Conservation (phyloP, 1,140 invertebrate species). For the Atta cephalotes region DNA sequence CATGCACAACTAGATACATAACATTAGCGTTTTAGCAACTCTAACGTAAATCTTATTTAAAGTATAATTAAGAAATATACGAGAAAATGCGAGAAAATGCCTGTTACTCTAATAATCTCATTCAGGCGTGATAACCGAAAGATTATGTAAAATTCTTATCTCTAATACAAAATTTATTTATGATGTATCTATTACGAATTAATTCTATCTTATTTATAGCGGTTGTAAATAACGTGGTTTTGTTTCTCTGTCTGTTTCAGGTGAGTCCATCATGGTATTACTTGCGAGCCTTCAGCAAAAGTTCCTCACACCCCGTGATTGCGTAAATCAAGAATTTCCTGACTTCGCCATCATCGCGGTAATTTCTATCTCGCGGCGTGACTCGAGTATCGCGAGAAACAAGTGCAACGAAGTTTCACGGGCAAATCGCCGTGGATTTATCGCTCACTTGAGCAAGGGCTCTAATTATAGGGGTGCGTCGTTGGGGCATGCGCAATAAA, state of each 20-base stretch:
- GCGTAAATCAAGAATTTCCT: slow-evolving; percentile 41
- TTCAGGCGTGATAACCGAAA: background rate
- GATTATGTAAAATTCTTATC: background rate
- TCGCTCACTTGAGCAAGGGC: slow-evolving; percentile 21
- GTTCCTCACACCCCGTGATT: background rate
- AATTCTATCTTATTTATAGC: background rate
- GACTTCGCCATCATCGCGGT: slow-evolving; percentile 41
- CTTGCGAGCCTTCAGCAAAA: background rate
- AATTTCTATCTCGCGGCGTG: slow-evolving; percentile 57
- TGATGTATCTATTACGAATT: background rate
- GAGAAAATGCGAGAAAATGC: background rate
- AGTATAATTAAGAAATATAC: slow-evolving; percentile 25
- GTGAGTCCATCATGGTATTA: slow-evolving; percentile 28
- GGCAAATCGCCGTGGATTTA: slow-evolving; percentile 49
- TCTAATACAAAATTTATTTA: background rate
- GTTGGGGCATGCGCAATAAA: slow-evolving; percentile 41
- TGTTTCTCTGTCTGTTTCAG: slow-evolving; percentile 36
- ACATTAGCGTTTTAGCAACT: slow-evolving; percentile 6
- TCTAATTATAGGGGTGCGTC: slow-evolving; percentile 47
- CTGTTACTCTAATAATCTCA: background rate
- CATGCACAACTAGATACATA: slow-evolving; percentile 15
- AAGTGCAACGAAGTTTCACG: slow-evolving; percentile 39
- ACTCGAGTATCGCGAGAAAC: slow-evolving; percentile 35
- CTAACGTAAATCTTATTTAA: slow-evolving; percentile 51
- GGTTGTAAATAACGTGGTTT: slow-evolving; percentile 32